These are phyloP conservation scores for Dryadula phaetusa DNA, from an alignment of 2,888 invertebrate genomes.

Conservation along the genomic window DNA sequence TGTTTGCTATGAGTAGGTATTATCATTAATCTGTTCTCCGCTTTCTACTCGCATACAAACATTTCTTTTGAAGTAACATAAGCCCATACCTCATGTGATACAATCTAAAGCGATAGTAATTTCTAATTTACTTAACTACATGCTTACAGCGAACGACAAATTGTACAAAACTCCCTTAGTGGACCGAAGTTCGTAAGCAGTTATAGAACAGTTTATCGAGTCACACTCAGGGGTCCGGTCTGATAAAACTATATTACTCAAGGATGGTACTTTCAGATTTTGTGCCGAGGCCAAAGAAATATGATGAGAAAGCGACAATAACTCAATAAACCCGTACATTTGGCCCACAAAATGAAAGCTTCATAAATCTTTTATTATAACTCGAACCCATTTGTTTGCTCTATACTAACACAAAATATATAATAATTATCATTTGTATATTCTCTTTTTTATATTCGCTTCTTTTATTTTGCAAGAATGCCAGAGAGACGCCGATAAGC, in stretches of 20 bases:
- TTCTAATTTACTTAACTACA: not conserved
- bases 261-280: constrained; percentile 23
- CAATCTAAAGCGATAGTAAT: not conserved
- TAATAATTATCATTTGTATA: not conserved
- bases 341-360: constrained; percentile 12
- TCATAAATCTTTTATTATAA: constrained; percentile 13
- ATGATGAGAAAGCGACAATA: constrained; percentile 19
- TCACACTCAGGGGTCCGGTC: constrained; percentile 28
- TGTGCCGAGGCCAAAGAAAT: constrained; percentile 6
- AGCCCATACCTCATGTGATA: not conserved
- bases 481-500: not conserved
- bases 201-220: constrained; percentile 33
- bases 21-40: too few relatives aligned
- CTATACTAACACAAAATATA: too few relatives aligned
- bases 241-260: constrained; percentile 19
- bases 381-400: not conserved
- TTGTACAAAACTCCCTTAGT: constrained; percentile 20
- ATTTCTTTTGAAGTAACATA: not conserved
- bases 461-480: not conserved
- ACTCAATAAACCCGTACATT: constrained; percentile 23
- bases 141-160: constrained; percentile 16
- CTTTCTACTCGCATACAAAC: not conserved
- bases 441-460: not conserved
- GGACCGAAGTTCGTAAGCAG: constrained; percentile 32
- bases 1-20: too few relatives aligned